phyloP scores from a whole-genome alignment of 2,888 invertebrate genomes.

The Chalcis sispes region DNA sequence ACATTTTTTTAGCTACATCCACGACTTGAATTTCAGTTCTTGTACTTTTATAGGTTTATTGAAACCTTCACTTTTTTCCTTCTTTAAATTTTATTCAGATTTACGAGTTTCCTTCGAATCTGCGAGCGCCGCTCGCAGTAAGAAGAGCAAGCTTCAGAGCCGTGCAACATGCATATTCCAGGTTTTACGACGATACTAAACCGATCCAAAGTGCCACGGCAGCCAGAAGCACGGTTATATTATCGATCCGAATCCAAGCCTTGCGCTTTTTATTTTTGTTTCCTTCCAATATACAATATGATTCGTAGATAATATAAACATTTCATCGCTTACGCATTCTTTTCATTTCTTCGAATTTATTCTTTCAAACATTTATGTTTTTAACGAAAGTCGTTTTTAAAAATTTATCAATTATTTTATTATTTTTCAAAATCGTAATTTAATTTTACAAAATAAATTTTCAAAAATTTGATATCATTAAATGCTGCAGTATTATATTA shows the following conservation, averaged over 20 bases:
- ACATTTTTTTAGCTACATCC: constrained; percentile 17
- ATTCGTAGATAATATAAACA: constrained; percentile 37
- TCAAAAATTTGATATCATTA: too few relatives aligned
- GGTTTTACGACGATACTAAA: constrained; percentile 65
- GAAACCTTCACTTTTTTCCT: constrained; percentile 41
- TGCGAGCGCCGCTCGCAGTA: constrained; percentile 40
- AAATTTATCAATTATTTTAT: too few relatives aligned
- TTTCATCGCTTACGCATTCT: constrained; percentile 12
- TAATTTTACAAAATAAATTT: too few relatives aligned
- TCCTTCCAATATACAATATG: constrained; percentile 19
- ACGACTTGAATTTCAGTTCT: constrained; percentile 25
- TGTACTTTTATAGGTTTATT: constrained; percentile 45
- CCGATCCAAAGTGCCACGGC: constrained; percentile 63
- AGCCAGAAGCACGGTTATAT: constrained; percentile 50
- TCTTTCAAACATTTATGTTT: too few relatives aligned
- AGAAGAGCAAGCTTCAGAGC: constrained; percentile 33
- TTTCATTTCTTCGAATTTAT: too few relatives aligned
- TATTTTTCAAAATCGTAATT: too few relatives aligned
- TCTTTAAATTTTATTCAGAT: constrained; percentile 49
- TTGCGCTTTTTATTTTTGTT: constrained; percentile 20
- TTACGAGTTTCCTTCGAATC: constrained; percentile 55
- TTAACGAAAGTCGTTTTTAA: too few relatives aligned
- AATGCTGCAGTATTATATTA: too few relatives aligned
- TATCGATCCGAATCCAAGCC: constrained; percentile 50
- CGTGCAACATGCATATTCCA: constrained; percentile 59